These are phyloP conservation scores for Lutjanus campechanus DNA, from an alignment of 2,797 vertebrate genomes.

Conservation along the genomic window DNA sequence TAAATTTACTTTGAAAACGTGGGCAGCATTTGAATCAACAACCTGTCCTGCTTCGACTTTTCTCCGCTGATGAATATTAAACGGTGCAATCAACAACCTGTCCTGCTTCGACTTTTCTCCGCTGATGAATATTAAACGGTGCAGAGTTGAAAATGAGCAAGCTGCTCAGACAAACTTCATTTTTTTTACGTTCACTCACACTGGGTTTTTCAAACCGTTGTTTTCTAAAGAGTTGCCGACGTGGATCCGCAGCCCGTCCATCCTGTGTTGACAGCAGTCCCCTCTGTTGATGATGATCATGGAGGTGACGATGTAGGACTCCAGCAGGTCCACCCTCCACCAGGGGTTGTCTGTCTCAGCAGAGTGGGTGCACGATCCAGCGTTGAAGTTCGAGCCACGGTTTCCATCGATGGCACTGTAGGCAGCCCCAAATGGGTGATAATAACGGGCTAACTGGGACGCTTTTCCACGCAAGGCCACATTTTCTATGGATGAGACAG, in stretches of 20 bases:
- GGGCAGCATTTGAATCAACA: too few species aligned
- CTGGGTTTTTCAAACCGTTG: constrained; percentile 46
- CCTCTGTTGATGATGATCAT: constrained; percentile 68
- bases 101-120: too few species aligned
- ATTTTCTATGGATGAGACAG: constrained; percentile 25
- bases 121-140: too few species aligned
- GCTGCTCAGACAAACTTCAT: too few species aligned
- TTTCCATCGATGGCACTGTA: constrained; percentile 58
- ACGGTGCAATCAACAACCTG: too few species aligned
- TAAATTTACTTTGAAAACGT: too few species aligned
- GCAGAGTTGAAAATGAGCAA: too few species aligned
- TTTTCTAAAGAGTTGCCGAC: constrained; percentile 52
- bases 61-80: too few species aligned
- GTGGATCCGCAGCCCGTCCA: constrained; percentile 59
- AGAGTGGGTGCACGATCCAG: constrained; percentile 39
- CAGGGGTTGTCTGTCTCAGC: neutral
- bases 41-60: too few species aligned
- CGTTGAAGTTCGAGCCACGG: fast-evolving
- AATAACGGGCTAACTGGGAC: neutral
- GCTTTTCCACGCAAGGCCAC: constrained; percentile 65
- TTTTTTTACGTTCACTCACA: constrained; percentile 36
- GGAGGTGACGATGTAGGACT: constrained; percentile 59
- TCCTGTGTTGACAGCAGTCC: constrained; percentile 26
- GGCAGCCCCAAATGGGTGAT: neutral
- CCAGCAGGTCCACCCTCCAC: constrained; percentile 67